Conservation (phyloP, 2,797 vertebrate genomes). For the Bovichtus diacanthus region DNA sequence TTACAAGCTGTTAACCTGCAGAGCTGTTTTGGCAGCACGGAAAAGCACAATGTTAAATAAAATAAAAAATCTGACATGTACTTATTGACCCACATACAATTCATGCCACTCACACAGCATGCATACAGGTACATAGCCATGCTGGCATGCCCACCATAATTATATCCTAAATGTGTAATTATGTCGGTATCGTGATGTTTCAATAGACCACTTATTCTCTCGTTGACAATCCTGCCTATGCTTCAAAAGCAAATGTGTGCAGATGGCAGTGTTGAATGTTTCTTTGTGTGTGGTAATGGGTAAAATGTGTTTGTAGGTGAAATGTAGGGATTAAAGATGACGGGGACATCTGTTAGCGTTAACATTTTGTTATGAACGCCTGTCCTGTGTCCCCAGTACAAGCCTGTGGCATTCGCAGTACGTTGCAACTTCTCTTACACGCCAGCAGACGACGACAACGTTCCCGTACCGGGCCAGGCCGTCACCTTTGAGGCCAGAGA, state of each 20-base stretch:
- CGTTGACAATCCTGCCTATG: not conserved
- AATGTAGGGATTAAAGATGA: not conserved
- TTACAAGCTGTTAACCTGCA: slow-evolving; percentile 1
- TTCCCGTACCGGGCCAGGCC: slow-evolving; percentile 95
- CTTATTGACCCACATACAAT: not conserved
- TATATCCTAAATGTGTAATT: not conserved
- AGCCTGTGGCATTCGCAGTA: slow-evolving; percentile 95
- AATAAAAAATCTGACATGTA: not conserved
- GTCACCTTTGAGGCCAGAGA: slow-evolving; percentile 98
- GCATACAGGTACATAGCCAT: not conserved
- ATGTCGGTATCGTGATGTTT: not conserved
- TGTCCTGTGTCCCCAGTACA: slow-evolving; percentile 73
- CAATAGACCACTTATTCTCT: not conserved
- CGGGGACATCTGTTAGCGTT: not conserved
- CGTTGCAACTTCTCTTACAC: slow-evolving; percentile 98
- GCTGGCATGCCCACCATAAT: not conserved
- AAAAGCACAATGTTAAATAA: not conserved
- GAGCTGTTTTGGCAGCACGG: not conserved
- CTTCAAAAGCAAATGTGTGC: not conserved
- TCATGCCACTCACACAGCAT: not conserved
- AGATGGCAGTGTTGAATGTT: not conserved
- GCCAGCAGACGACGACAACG: slow-evolving; percentile 95
- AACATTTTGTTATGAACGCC: not conserved
- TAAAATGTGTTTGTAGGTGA: not conserved
- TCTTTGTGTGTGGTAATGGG: not conserved